Evolutionary conservation across 2,888 invertebrate species (phyloP), one percentile per base, ranked within the genome.

Genomic region (Chloroclystis v-ata): DNA sequence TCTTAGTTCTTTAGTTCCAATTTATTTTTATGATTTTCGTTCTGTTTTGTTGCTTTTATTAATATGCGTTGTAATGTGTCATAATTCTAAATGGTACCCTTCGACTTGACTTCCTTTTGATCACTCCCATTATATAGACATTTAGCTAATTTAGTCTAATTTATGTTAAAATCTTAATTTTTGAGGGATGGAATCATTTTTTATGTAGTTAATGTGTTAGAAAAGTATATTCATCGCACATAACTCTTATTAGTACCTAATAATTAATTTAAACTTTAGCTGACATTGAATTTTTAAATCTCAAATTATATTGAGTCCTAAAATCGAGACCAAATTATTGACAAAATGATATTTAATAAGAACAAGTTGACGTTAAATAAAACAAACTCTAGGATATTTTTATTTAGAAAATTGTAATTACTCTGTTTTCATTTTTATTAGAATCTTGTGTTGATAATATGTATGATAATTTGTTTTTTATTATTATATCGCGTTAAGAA

Each of bases 391-490:
- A 68, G 69, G 59, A 61, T 69, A 71, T 76, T 73, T 46, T 72
- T 74, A 53, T 76, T 73, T 83, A 84, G 84, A 65, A 77, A 86
- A 84, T 83, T 86, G 84, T 86, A 84, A 77, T 50, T 79, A 76
- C 76, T 78, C 71, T 82, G 81, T 83, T 85, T 83, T 79, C 65
- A 67, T 71, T 63, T 67, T 67, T 72, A 75, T 68, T 78, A 81
- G 75, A 69, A 72, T 75, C 76, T 80, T 82, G 81, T 86, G 82
- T 86, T 86, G 78, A 80, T 80, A 81, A 77, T 74, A 71, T 86
- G 85, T 86, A 85, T 53, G 41, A 56, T 80, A 75, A 77, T 82
- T 85, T 86, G 82, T 83, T 85, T 84, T 65, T 63, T 54, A 47
- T 72, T 76, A 80, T 67, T 78, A 78, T 79, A 53, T 82, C 77